A percentile compares a stretch with the other conserved stretches of the same genome.
Evolutionary conservation across 2,797 vertebrate genomes (phyloP).

Genomic region (Oreortyx pictus): DNA sequence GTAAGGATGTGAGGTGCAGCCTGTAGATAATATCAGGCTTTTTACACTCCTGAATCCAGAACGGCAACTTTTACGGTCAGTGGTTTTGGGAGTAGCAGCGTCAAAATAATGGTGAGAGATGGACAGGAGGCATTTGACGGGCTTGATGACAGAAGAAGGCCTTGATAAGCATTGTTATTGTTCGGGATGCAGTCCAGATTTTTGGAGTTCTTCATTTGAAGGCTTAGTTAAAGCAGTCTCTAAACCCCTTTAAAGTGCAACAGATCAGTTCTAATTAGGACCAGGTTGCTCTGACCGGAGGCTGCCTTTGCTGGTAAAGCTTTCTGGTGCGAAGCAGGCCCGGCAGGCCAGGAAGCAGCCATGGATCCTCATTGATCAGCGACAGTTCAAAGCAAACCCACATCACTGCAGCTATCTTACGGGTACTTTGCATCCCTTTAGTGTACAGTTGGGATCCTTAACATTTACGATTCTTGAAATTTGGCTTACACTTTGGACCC

Average conservation of each 20-base stretch:
- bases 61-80: not conserved
- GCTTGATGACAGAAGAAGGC: not conserved
- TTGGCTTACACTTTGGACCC: not conserved
- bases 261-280: slow-evolving; percentile 35
- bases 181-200: slow-evolving; percentile 31
- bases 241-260: slow-evolving; percentile 32
- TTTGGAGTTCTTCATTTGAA: slow-evolving; percentile 13
- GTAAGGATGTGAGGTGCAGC: not conserved
- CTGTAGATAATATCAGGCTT: not conserved
- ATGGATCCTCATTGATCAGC: not conserved
- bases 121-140: not conserved
- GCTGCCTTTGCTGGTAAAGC: not conserved
- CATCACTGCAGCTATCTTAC: not conserved
- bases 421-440: not conserved
- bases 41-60: not conserved
- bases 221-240: slow-evolving; percentile 11
- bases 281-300: slow-evolving; percentile 30
- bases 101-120: not conserved
- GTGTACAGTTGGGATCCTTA: not conserved
- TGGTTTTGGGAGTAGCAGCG: not conserved
- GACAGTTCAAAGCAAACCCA: slow-evolving; percentile 12
- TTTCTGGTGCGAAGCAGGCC: not conserved
- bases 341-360: not conserved
- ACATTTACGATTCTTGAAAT: not conserved
- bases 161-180: not conserved